Evolutionary conservation across 2,797 vertebrate genomes (phyloP).

Genomic region (Florisuga fusca): DNA sequence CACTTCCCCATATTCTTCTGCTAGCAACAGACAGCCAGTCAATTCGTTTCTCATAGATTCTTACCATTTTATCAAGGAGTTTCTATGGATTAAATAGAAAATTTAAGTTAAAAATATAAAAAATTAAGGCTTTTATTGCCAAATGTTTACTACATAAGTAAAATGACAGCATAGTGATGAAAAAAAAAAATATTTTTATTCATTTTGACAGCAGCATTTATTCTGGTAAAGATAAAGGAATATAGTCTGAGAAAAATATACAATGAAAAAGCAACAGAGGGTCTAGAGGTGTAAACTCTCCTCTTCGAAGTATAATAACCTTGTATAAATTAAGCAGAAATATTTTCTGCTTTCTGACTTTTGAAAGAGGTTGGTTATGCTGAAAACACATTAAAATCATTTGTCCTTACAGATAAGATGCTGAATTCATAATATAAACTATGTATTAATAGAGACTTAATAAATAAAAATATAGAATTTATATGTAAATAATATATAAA

Average conservation of each 20-base stretch:
- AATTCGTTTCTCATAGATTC: constrained; percentile 75
- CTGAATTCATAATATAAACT: too few species aligned
- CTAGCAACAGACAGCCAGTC: constrained; percentile 82
- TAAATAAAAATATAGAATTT: too few species aligned
- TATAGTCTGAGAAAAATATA: not conserved
- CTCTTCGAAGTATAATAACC: not conserved
- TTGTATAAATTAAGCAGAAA: too few species aligned
- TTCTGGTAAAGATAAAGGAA: not conserved
- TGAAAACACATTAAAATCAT: too few species aligned
- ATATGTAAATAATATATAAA: too few species aligned
- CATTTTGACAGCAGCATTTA: not conserved
- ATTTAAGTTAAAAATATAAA: not conserved
- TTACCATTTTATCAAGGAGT: constrained; percentile 71
- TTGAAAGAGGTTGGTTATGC: too few species aligned
- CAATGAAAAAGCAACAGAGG: not conserved
- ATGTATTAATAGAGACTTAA: too few species aligned
- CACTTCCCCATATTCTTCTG: constrained; percentile 84
- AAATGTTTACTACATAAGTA: not conserved
- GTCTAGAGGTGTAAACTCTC: not conserved
- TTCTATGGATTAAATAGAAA: constrained; percentile 73
- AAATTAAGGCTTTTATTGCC: not conserved
- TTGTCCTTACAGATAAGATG: too few species aligned
- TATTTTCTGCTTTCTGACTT: too few species aligned
- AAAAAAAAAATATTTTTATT: not conserved
- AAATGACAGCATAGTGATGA: not conserved